Base-by-base conservation (phyloP, 92 coral and sea anemone genomes). In the Phenganax stokvisi region DNA sequence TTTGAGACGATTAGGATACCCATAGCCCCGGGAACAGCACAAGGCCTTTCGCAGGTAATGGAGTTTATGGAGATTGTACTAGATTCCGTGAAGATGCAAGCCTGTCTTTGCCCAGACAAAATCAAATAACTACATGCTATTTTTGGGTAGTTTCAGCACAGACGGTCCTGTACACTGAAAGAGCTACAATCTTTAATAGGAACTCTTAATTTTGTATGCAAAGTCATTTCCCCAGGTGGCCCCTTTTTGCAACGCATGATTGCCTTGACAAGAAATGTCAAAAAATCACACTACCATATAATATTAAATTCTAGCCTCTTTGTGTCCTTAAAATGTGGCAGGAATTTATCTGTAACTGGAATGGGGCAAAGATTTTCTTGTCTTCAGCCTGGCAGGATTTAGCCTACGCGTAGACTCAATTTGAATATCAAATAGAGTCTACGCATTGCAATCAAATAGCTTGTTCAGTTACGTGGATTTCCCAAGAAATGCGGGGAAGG, bases 201-300 rank as follows among this genome's bases (percentile, higher is more conserved):
- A 20, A 20, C 25, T 20, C 25, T 20, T 20, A 20, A 20, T 20
- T 20, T 20, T 20, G 25, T 20, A 20, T 20, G 25, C 25, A 20
- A 20, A 20, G 25, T 20, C 25, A 20, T 20, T 20, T 20, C 25
- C 25, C 25, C 12, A 8, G 69, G 80, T 17, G 17, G 69, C 8
- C 53, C 80, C 12, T 81, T 81, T 30, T 6, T 81, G 12, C 66
- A 68, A 1, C 65, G 65, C 16, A 81, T 67, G 77, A 81, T 81
- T 59, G 75, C 53, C 74, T 47, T 70, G 44, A 85, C 88, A 15
- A 83, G 80, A 57, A 81, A 81, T 8, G 75, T 78, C 12, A 73
- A 72, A 52, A 55, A 76, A 56, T 83, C 87, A 60, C 87, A 84
- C 63, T 83, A 82, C 75, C 89, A 86, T 79, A 86, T 86, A 56